Evolutionary conservation across 2,113 vertebrate species (phyloP), one percentile per base, ranked within the genome.

Genomic region (Sphaerodactylus townsendi): DNA sequence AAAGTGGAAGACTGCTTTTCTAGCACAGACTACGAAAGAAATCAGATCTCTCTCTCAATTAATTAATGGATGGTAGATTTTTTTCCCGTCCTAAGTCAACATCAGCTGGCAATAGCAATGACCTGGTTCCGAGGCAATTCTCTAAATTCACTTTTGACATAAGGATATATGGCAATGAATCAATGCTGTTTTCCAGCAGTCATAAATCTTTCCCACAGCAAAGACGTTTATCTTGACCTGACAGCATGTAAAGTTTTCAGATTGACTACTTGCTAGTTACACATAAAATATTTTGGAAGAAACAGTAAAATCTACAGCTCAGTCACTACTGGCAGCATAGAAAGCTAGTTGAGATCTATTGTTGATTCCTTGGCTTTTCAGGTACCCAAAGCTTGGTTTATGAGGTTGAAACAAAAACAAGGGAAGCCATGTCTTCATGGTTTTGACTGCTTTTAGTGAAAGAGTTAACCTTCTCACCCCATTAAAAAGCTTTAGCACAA

Each of bases 141-240:
- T 68, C 46, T 17, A 35, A 10, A 48, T 79, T 44, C 33, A 74
- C 83, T 84, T 62, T 6, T 64, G 78, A 25, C 30, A 6, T 46
- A 59, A 84, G 68, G 28, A 1, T 86, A 59, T 28, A 81, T 28
- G 30, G 39, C 37, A 50, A 76, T 82, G 78, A 74, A 53, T 73
- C 56, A 81, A 50, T 23, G 64, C 33, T 76, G 11, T 41, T 76
- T 79, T 89, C 17, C 17, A 50, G 81, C 37, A 79, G 56, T 79
- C 72, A 56, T 82, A 70, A 17, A 71, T 86, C 46, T 44, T 81
- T 50, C 59, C 50, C 69, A 65, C 4, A 81, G 23, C n/a, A 76
- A 82, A 6, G 23, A 21, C 85, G 23, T 9, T 62, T 86, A 53
- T 87, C 5, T 77, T 62, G 35, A 15, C 46, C 41, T 0, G 0